phyloP scores from a whole-genome alignment of 64 coral and sea anemone genomes.

The Montipora efflorescens region DNA sequence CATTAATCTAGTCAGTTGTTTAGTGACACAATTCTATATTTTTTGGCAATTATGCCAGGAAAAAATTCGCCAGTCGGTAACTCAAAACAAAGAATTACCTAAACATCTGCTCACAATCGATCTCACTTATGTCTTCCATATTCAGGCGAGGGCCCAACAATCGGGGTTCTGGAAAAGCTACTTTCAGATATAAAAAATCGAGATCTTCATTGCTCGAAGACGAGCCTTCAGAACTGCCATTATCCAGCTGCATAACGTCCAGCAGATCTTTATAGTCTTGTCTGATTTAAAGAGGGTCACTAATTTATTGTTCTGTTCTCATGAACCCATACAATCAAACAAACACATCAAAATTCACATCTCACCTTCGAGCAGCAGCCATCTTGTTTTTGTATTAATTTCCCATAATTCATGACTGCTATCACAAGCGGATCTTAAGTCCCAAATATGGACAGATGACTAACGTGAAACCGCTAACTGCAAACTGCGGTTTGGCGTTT shows the following conservation, averaged over 20 bases:
- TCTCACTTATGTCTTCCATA: constrained; percentile 24
- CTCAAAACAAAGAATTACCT: constrained; percentile 54
- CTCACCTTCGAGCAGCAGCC: too few relatives aligned
- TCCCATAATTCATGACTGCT: too few relatives aligned
- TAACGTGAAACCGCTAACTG: constrained; percentile 40
- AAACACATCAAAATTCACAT: too few relatives aligned
- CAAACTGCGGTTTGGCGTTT: constrained; percentile 26
- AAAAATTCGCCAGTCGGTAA: constrained; percentile 1
- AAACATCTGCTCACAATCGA: constrained; percentile 46
- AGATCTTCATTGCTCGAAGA: too few relatives aligned
- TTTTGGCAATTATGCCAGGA: constrained; percentile 2
- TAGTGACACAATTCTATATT: constrained; percentile 24
- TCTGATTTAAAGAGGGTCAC: too few relatives aligned
- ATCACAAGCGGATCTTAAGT: not conserved
- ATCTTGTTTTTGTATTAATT: too few relatives aligned
- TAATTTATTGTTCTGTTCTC: too few relatives aligned
- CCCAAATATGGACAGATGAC: constrained; percentile 14
- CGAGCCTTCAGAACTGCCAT: too few relatives aligned
- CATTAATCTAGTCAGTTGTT: not conserved
- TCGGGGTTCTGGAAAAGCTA: constrained; percentile 18
- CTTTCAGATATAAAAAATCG: too few relatives aligned
- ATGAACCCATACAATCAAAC: too few relatives aligned
- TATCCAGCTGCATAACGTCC: too few relatives aligned
- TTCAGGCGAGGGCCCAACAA: constrained; percentile 37
- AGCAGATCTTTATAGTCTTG: too few relatives aligned